Percentiles rank a stretch among this genome's conserved stretches.
Conservation (phyloP, 37 sponge, comb jelly and placozoan genomes). For the Haliclona indistincta region DNA sequence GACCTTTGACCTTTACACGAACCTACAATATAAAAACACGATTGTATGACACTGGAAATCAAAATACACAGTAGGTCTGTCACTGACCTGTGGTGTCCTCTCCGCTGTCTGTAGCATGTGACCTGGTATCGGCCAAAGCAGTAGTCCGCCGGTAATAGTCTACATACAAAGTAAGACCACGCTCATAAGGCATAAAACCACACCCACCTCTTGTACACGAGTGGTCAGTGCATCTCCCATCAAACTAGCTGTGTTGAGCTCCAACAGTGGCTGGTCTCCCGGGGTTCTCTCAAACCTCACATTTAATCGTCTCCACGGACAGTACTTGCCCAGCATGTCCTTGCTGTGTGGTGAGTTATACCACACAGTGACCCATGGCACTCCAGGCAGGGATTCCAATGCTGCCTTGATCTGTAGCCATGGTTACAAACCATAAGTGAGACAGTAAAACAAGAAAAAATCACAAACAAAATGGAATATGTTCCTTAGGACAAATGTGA, state of each 20-base stretch:
- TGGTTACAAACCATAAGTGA: no score
- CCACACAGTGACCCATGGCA: constrained; percentile 31
- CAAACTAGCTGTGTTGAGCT: constrained; percentile 22
- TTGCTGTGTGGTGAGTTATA: neutral
- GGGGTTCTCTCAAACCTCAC: constrained; percentile 53
- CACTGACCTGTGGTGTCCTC: constrained; percentile 71
- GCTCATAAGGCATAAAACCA: neutral
- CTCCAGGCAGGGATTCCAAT: constrained; percentile 27
- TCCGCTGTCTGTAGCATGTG: constrained; percentile 84
- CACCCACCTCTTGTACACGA: constrained; percentile 46
- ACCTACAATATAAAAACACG: constrained; percentile 28
- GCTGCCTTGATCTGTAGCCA: constrained; percentile 36
- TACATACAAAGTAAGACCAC: constrained; percentile 1
- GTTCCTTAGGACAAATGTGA: neutral
- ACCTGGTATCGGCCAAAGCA: constrained; percentile 77
- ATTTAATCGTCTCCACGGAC: constrained; percentile 48
- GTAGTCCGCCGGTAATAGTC: constrained; percentile 73
- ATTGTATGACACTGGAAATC: neutral
- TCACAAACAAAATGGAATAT: neutral
- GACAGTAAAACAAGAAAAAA: no score
- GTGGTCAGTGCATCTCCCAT: constrained; percentile 43
- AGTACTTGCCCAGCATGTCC: constrained; percentile 43
- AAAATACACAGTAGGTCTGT: neutral
- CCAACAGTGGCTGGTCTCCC: constrained; percentile 55
- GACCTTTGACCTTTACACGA: constrained; percentile 57